Evolutionary conservation across 1,140 invertebrate genomes (phyloP).

Genomic region (Chrysomallon squamiferum): DNA sequence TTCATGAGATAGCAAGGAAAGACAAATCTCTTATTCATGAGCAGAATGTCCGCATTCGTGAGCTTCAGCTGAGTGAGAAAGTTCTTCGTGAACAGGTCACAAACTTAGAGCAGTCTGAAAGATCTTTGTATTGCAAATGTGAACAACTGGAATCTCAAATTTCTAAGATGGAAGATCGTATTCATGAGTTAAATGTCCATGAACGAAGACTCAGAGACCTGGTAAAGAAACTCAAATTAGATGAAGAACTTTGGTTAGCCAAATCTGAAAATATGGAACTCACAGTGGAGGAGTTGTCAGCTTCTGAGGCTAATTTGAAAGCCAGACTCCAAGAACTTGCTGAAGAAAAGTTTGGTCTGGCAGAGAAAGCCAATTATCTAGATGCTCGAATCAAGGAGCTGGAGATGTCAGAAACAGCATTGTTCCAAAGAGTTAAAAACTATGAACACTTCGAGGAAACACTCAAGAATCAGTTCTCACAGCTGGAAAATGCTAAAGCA

Average conservation of each 20-base stretch:
- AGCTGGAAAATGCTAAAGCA: conserved; percentile 43
- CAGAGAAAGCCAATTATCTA: conserved; percentile 47
- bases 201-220: conserved; percentile 49
- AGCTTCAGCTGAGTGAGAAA: conserved; percentile 49
- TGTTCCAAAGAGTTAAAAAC: conserved; percentile 44
- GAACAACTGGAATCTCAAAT: conserved; percentile 16
- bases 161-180: conserved; percentile 21
- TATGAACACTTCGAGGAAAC: conserved; percentile 48
- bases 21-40: conserved; percentile 60
- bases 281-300: conserved; percentile 49
- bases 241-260: conserved; percentile 48
- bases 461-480: conserved; percentile 35
- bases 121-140: conserved; percentile 38
- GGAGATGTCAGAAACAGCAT: conserved; percentile 44
- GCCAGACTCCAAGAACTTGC: conserved; percentile 44
- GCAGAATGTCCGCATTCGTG: conserved; percentile 49
- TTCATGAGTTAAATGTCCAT: conserved; percentile 31
- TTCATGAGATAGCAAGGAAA: conserved; percentile 57
- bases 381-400: conserved; percentile 47
- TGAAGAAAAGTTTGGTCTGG: conserved; percentile 41
- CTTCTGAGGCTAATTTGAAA: conserved; percentile 43
- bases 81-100: conserved; percentile 49
- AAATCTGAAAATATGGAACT: conserved; percentile 45
- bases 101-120: conserved; percentile 42
- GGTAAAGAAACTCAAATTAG: conserved; percentile 48